Conservation (phyloP, 2,797 vertebrate species). For the Acomys russatus region DNA sequence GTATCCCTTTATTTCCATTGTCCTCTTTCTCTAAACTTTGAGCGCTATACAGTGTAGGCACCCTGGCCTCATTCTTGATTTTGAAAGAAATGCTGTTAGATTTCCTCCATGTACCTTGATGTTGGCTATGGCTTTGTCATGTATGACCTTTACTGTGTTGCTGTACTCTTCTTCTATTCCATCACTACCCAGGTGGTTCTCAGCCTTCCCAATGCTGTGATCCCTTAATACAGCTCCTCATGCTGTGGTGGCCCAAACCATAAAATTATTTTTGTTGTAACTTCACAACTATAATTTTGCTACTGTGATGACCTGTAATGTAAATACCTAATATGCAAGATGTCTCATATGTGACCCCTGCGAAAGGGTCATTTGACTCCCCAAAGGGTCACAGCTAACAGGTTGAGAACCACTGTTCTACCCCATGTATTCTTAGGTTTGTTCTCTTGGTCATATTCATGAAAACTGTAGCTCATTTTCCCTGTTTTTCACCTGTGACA, state of each 20-base stretch:
- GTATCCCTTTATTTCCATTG: neutral
- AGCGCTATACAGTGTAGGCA: neutral
- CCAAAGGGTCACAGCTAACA: neutral
- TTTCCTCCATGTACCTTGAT: neutral
- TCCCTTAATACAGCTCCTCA: neutral
- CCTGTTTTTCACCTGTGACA: neutral
- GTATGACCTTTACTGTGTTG: neutral
- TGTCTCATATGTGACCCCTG: neutral
- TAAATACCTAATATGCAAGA: neutral
- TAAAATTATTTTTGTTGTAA: neutral
- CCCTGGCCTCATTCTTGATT: neutral
- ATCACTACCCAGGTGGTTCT: too few relatives aligned
- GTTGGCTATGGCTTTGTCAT: too few relatives aligned
- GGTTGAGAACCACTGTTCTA: neutral
- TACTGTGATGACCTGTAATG: neutral
- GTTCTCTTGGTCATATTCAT: too few relatives aligned
- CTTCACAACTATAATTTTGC: neutral
- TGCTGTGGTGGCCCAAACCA: neutral
- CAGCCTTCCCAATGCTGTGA: neutral
- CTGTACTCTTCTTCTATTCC: neutral
- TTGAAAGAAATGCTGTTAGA: neutral
- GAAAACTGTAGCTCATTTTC: too few relatives aligned
- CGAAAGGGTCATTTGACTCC: neutral
- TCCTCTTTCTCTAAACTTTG: neutral
- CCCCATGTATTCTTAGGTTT: neutral